Evolutionary conservation across 2,113 vertebrate species (phyloP), one percentile per base, ranked within the genome.

Genomic region (Natator depressus): DNA sequence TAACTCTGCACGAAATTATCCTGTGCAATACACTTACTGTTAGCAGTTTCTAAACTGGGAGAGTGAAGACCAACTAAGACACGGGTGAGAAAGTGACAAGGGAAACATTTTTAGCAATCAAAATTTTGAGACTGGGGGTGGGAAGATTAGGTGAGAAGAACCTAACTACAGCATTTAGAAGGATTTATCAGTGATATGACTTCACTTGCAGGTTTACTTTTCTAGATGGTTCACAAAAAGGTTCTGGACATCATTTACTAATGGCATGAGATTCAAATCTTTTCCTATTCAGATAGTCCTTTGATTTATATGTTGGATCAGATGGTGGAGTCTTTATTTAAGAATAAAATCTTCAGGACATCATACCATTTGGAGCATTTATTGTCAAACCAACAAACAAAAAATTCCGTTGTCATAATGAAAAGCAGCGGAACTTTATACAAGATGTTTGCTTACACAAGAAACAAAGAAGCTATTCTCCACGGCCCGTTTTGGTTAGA

Each of bases 401-500:
- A 29, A 7, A 1, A 4, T 46, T 94, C 78, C 55, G 88, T 72
- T 53, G 29, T 84, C 16, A 3, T 87, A 90, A 93, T 54, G 20
- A 78, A 72, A 81, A 79, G 57, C 51, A n/a, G 6, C 75, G 27
- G 16, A 55, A 93, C 17, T 53, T 88, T 51, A 47, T 53, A 91
- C 25, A 50, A 95, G 80, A 53, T 59, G 13, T 65, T 81, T 91
- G 35, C 17, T 89, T 42, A 62, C 24, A 8, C 12, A 91, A 93
- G 50, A 93, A 96, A 80, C 3, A 29, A 79, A 89, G 8, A 29
- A 42, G 8, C 50, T 93, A 55, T 84, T 57, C 84, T 76, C 35
- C 88, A 88, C 46, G 1, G 5, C 87, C 31, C 62, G 79, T 16
- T 94, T 89, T 93, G 84, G 65, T 93, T 82, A 82, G 13, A 90